Percentiles rank a stretch among this genome's conserved stretches.
phyloP scores from a whole-genome alignment of 2,113 vertebrate species.

The Charadrius vociferus region DNA sequence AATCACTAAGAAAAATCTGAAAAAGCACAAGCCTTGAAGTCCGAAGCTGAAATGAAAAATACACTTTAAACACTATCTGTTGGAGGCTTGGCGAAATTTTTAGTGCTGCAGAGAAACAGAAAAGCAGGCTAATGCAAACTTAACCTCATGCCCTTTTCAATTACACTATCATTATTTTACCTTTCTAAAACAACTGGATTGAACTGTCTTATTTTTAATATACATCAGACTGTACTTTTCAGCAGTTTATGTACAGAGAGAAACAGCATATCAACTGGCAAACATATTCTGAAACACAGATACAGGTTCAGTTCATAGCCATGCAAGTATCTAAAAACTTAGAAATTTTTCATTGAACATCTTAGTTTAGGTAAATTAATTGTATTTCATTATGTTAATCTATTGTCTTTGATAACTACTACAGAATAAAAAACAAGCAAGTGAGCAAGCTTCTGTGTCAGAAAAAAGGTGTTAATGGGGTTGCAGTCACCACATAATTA shows the following conservation, averaged over 20 bases:
- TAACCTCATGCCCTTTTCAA: not conserved
- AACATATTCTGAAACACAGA: not conserved
- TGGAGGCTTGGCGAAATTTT: not conserved
- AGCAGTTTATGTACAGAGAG: not conserved
- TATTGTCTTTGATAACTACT: not conserved
- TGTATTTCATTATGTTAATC: not conserved
- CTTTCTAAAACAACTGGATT: not conserved
- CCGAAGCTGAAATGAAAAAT: not conserved
- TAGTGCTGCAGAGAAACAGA: not conserved
- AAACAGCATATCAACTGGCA: not conserved
- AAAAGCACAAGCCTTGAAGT: rapidly evolving
- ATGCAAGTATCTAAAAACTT: not conserved
- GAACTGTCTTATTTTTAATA: not conserved
- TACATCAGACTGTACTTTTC: not conserved
- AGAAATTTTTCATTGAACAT: not conserved
- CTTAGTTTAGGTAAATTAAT: not conserved
- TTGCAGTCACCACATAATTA: not conserved
- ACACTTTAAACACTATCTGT: not conserved
- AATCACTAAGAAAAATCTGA: not conserved
- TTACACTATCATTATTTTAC: not conserved
- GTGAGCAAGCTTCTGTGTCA: not conserved
- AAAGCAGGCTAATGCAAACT: not conserved
- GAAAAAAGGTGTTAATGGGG: not conserved
- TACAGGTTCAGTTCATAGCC: not conserved
- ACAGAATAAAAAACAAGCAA: not conserved